Base-by-base conservation (phyloP, 2,113 vertebrate genomes). In the Chionis minor region DNA sequence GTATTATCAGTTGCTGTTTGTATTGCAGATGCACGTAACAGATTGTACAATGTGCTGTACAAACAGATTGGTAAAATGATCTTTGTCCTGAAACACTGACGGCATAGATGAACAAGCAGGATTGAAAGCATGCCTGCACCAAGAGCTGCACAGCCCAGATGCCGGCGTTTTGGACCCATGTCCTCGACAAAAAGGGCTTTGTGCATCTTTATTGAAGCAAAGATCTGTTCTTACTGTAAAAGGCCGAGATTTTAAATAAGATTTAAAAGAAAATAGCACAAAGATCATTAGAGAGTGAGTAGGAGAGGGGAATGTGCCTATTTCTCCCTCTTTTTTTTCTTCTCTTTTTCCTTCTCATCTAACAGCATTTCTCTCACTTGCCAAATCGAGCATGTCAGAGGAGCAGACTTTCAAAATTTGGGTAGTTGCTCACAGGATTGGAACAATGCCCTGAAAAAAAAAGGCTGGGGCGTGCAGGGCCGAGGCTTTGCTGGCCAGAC, bases 251-350 rank as follows among this genome's bases (percentile, higher is more conserved):
- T 94, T 94, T 90, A 87, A 94, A 61, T 65, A n/a, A 80, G 45
- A 52, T 80, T 85, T 80, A 30, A 62, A 91, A 92, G 33, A 44
- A 89, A 91, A 85, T 20, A 80, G 33, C 73, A 87, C 94, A 94
- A 95, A 87, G 78, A 59, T 77, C 62, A 42, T 66, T 92, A 65
- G 73, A 47, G 62, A 92, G 26, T 0, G 71, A 96, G 96, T 96
- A 91, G 95, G 96, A 96, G 89, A 95, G 67, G 62, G 58, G 94
- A 97, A 97, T 94, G 93, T 95, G 95, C 89, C 74, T 95, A 52
- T 66, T 85, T 72, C 35, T 69, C 6, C 4, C 15, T 40, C 63
- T 78, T 49, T 35, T 52, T 24, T 62, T 35, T 52, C 21, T 62
- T 47, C 40, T 63, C 12, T 6, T 67, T 52, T 56, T 59, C 30